Percentiles rank a stretch among this genome's conserved stretches.
phyloP scores from a whole-genome alignment of 2,888 invertebrate species.

The Notodonta dromedarius region DNA sequence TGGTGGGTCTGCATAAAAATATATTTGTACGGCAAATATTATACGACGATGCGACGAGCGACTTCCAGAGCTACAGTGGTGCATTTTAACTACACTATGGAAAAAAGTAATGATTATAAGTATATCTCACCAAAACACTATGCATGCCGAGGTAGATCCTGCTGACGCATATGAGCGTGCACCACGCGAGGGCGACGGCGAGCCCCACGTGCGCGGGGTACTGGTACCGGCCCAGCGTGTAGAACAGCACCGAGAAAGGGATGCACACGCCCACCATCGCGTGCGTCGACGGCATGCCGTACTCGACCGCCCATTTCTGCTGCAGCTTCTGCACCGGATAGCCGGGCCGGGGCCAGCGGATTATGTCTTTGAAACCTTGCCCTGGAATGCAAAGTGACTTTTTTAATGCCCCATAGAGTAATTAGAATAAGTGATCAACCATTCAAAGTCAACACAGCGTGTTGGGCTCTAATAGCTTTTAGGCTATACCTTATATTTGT shows the following conservation, averaged over 20 bases:
- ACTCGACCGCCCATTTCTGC: constrained; percentile 94
- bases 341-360: constrained; percentile 93
- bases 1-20: no score
- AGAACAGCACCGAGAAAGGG: constrained; percentile 92
- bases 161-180: constrained; percentile 91
- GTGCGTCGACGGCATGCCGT: constrained; percentile 98
- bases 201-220: constrained; percentile 86
- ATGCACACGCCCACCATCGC: constrained; percentile 96
- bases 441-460: no score
- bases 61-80: no score
- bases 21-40: no score
- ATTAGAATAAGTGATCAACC: no score
- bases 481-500: no score
- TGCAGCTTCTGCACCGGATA: constrained; percentile 94
- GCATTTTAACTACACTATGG: no score
- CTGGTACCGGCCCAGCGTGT: constrained; percentile 91
- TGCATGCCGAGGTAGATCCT: constrained; percentile 97
- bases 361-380: constrained; percentile 94
- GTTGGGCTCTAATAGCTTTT: no score
- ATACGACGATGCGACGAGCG: no score
- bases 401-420: not conserved
- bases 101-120: no score
- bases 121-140: constrained; percentile 89
- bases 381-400: constrained; percentile 75
- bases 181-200: constrained; percentile 86